Evolutionary conservation across 2,888 invertebrate species (phyloP).

Genomic region (Geotrupes spiniger): DNA sequence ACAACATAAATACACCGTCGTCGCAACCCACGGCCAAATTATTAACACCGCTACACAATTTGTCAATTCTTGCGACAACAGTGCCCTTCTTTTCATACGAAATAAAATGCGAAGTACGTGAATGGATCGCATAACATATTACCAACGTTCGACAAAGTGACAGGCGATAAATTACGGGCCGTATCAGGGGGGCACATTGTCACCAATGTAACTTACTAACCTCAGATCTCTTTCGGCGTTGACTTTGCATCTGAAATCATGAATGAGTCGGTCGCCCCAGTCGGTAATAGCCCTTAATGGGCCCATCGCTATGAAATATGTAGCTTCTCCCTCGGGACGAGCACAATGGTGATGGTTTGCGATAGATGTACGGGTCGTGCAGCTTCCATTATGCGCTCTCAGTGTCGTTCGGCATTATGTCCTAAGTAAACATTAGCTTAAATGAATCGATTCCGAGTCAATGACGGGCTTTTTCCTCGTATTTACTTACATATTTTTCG

Average conservation of each 20-base stretch:
- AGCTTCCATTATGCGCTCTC: constrained; percentile 3
- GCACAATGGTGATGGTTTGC: constrained; percentile 29
- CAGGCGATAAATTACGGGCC: constrained; percentile 14
- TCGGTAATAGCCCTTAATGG: constrained; percentile 47
- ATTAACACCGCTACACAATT: too few species aligned
- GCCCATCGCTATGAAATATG: constrained; percentile 48
- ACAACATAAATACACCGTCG: too few species aligned
- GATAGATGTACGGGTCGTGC: background rate
- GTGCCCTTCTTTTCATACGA: too few species aligned
- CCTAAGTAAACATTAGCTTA: too few species aligned
- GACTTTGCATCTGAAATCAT: constrained; percentile 21
- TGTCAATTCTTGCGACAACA: too few species aligned
- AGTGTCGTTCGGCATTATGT: too few species aligned
- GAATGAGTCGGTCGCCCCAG: constrained; percentile 37
- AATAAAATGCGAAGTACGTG: too few species aligned
- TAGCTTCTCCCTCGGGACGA: constrained; percentile 41
- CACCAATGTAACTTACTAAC: constrained; percentile 8
- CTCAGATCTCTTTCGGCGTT: background rate
- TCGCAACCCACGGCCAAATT: too few species aligned
- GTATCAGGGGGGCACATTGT: constrained; percentile 1
- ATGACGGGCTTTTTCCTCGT: too few species aligned
- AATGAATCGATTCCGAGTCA: too few species aligned
- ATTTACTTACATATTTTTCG: too few species aligned
- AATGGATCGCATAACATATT: background rate
- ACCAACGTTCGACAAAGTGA: constrained; percentile 7